Base-by-base conservation (phyloP, 1,140 invertebrate species). In the Formica selysi region DNA sequence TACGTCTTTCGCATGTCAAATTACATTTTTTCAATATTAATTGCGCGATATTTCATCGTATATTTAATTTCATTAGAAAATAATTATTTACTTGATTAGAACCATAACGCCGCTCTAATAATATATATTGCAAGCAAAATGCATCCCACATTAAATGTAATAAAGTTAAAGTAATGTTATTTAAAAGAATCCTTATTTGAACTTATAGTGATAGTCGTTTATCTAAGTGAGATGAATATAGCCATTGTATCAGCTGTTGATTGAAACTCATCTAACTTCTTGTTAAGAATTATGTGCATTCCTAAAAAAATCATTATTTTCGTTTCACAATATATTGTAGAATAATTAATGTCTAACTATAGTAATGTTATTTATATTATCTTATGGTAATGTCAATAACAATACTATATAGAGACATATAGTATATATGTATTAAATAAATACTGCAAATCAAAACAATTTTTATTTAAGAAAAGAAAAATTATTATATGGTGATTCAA, bases 151-250 rank as follows among this genome's bases (percentile, higher is more conserved):
- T 73, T 64, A 54, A 68, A 59, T 76, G 54, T 76, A 61, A 74
- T 74, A 26, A 70, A 83, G 10, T 74, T 59, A 85, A 85, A 76
- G 26, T 64, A 81, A 68, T 48, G 76, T 61, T 79, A 86, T 62
- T 70, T 61, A 48, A 62, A 70, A 59, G 41, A 86, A 80, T 71
- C 29, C 26, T 29, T 62, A 81, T 65, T 70, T 64, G 13, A 68
- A 29, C 29, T 54, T 68, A 67, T 44, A 48, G 78, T 81, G 76
- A 88, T 73, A 74, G 86, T 70, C 48, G 79, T 84, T 88, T 48
- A 59, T 74, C 29, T 54, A 74, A 88, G 57, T 29, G 70, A n/a
- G 38, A 64, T 71, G 88, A 89, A 89, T 11, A 13, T 89, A 86
- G 84, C 57, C 32, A 38, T 26, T 62, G 41, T 68, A 64, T 38